Base-by-base conservation (phyloP, 2,888 invertebrate genomes). In the Tiphia femorata region DNA sequence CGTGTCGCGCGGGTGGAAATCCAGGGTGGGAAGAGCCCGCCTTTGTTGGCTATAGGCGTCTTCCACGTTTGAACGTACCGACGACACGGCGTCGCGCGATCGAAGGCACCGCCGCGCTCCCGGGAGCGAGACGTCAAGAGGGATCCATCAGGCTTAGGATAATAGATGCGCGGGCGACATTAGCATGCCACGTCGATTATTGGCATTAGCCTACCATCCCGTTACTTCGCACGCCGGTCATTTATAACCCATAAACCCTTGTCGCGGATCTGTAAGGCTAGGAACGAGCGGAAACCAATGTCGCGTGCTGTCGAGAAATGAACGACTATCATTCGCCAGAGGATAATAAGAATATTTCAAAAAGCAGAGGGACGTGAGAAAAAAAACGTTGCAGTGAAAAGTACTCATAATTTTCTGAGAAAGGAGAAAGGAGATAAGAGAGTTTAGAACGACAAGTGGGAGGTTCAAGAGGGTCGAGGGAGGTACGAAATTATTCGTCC, bases 131-230 rank as follows among this genome's bases (percentile, higher is more conserved):
- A 74, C 73, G 77, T 79, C 78, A 74, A 75, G 76, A 73, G 73
- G 76, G 76, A 82, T 81, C 78, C 78, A 69, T 81, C 81, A 73
- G 72, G 78, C 81, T 82, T 80, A 81, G 68, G 73, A 77, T 81
- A 81, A 81, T 82, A 76, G 80, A 81, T 81, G 81, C 80, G 74
- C 66, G 70, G 75, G 73, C 73, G 75, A 78, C 79, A 81, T 81
- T 81, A 81, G 81, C 82, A 81, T 81, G 76, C 75, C 74, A 67
- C 70, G 66, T 63, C 75, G 80, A 81, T 80, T 81, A 81, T 81
- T 81, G 80, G 76, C 70, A 79, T 82, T 78, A 81, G 70, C 64
- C 61, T 58, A 54, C 60, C 62, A 51, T 58, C 56, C 66, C 71
- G 62, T 67, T 67, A 67, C 62, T 70, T 70, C 67, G 53, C 62